A percentile compares a stretch with the other conserved stretches of the same genome.
Evolutionary conservation across 2,113 vertebrate species (phyloP).

Genomic region (Ramphastos sulfuratus): DNA sequence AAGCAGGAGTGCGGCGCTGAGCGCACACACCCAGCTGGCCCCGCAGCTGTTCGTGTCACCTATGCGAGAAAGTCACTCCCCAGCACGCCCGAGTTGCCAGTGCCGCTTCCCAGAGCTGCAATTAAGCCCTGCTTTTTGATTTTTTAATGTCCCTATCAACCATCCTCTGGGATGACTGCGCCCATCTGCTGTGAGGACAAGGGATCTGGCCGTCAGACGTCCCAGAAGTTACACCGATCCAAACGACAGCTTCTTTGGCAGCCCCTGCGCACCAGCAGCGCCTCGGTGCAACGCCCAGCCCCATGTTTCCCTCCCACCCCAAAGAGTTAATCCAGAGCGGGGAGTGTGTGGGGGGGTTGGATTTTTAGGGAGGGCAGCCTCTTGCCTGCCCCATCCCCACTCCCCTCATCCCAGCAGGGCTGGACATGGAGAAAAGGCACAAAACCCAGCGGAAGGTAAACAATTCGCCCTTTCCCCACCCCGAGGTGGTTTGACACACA

Average conservation of each 20-base stretch:
- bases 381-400: not conserved
- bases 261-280: not conserved
- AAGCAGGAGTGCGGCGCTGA: not conserved
- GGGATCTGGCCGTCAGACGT: not conserved
- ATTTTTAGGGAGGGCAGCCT: not conserved
- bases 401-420: not conserved
- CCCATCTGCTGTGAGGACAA: constrained; percentile 30
- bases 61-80: constrained; percentile 11
- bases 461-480: not conserved
- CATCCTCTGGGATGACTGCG: constrained; percentile 8
- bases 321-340: not conserved
- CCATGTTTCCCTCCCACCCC: not conserved
- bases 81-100: not conserved
- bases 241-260: not conserved
- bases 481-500: accelerated
- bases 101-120: not conserved
- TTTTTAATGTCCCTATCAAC: not conserved
- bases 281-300: not conserved
- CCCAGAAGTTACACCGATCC: not conserved
- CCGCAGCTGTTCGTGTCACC: constrained; percentile 46
- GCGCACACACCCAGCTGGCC: constrained; percentile 29
- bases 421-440: not conserved
- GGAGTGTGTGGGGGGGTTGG: too few species aligned
- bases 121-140: constrained; percentile 18
- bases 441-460: not conserved